phyloP scores from a whole-genome alignment of 2,113 vertebrate genomes.

The Corythoichthys haematopterus region DNA sequence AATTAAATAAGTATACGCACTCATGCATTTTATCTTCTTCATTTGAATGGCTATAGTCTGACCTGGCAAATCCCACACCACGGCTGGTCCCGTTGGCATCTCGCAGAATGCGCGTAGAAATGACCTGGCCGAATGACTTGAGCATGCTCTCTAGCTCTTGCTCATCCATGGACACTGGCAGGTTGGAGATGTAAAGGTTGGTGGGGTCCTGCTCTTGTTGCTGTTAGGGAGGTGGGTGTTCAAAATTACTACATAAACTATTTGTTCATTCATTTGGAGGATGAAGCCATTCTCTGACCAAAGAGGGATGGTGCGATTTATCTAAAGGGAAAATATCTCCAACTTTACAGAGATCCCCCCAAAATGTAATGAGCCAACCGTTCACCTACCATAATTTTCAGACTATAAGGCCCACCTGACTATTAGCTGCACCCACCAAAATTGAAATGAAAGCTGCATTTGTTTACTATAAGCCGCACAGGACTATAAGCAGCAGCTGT shows the following conservation, averaged over 20 bases:
- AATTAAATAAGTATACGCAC: background rate
- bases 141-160: slow-evolving; percentile 90
- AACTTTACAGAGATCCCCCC: background rate
- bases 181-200: slow-evolving; percentile 92
- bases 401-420: too few species aligned
- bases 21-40: background rate
- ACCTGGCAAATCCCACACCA: slow-evolving; percentile 91
- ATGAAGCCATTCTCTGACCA: background rate
- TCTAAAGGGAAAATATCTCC: background rate
- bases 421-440: too few species aligned
- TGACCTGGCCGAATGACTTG: slow-evolving; percentile 91
- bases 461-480: too few species aligned
- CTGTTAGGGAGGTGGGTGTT: slow-evolving; percentile 52
- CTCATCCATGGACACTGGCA: slow-evolving; percentile 89
- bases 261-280: background rate
- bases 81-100: slow-evolving; percentile 87
- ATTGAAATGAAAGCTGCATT: too few species aligned
- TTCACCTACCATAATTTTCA: background rate
- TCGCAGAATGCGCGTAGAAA: slow-evolving; percentile 88
- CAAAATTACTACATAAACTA: background rate
- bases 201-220: slow-evolving; percentile 97
- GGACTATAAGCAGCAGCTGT: too few species aligned
- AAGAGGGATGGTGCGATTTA: background rate
- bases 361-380: background rate
- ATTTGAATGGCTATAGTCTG: background rate